phyloP scores from a whole-genome alignment of 2,113 vertebrate genomes.

The Oreochromis tanganicae region DNA sequence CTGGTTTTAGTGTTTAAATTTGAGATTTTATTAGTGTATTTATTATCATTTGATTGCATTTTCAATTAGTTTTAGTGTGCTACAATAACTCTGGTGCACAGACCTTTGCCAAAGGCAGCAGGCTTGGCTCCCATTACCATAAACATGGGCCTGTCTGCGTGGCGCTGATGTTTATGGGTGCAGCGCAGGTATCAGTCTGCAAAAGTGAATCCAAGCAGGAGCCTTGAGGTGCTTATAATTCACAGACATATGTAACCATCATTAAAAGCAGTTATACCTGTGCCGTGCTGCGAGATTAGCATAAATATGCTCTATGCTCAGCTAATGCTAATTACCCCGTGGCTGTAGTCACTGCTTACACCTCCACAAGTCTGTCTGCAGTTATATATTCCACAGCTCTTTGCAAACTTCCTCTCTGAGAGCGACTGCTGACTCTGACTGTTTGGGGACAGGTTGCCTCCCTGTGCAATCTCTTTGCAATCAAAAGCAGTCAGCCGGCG shows the following conservation, averaged over 20 bases:
- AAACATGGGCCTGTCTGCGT: background rate
- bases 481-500: background rate
- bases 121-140: background rate
- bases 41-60: background rate
- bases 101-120: background rate
- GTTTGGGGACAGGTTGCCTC: background rate
- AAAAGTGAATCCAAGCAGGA: background rate
- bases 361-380: background rate
- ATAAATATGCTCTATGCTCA: background rate
- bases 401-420: background rate
- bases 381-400: background rate
- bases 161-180: background rate
- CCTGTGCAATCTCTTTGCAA: background rate
- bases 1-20: background rate
- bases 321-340: background rate
- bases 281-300: background rate
- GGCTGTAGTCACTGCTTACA: background rate
- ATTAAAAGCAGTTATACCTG: background rate
- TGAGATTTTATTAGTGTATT: background rate
- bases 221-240: background rate
- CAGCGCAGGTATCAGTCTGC: background rate
- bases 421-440: background rate
- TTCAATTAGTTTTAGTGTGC: background rate
- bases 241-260: background rate
- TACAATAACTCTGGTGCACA: background rate